Evolutionary conservation across 2,797 vertebrate genomes (phyloP).

Genomic region (Poeciliopsis presidionis): DNA sequence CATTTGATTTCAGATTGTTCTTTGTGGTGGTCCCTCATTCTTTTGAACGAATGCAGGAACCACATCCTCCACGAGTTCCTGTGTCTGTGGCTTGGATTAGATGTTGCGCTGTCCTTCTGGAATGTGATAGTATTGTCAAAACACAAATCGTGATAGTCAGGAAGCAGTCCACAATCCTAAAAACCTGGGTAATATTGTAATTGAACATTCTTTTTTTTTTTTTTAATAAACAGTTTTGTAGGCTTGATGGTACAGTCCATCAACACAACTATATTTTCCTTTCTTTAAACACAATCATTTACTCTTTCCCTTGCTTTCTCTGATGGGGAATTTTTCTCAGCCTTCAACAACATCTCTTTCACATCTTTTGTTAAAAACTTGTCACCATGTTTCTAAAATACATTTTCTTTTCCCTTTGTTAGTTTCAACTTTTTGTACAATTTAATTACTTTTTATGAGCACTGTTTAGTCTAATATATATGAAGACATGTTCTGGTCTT

Average conservation of each 20-base stretch:
- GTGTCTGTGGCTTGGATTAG: not conserved
- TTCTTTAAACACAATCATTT: not conserved
- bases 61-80: not conserved
- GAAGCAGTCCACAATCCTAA: not conserved
- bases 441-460: not conserved
- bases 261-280: not conserved
- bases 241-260: not conserved
- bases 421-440: not conserved
- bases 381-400: not conserved
- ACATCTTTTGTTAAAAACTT: not conserved
- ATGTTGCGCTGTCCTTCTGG: not conserved
- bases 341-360: not conserved
- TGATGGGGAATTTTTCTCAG: not conserved
- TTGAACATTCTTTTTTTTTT: not conserved
- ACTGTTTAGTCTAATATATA: not conserved
- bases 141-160: not conserved
- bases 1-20: not conserved
- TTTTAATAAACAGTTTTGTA: not conserved
- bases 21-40: not conserved
- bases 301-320: not conserved
- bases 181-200: not conserved
- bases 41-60: not conserved
- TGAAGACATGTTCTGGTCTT: not conserved
- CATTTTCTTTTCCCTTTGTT: not conserved
- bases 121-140: not conserved